Base-by-base conservation (phyloP, 2,113 vertebrate genomes). In the Thomomys bottae region DNA sequence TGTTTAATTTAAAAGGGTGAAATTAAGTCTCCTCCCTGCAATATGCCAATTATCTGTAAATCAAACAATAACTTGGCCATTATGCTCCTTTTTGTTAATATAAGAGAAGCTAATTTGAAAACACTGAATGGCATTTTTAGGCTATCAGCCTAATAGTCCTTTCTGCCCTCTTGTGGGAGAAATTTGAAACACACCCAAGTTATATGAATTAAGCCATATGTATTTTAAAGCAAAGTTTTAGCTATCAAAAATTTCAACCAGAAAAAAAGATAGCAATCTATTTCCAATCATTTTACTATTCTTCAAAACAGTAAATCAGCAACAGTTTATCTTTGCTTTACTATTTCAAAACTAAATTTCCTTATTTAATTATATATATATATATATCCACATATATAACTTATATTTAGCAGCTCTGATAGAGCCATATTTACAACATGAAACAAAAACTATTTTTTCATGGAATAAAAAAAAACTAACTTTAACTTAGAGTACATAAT, bases 31-130 rank as follows among this genome's bases (percentile, higher is more conserved):
- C 98, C 98, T 98, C 97, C 97, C 97, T 97, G 97, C 98, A 97
- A 98, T 98, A 98, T 98, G 98, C 98, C 98, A 99, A 98, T 98
- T 99, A 98, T 98, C 98, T 98, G 97, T 97, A 98, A 98, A 99
- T 99, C 98, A 99, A 99, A 99, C 98, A 99, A 98, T 98, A 98
- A 98, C 98, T 98, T 98, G 97, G 98, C 98, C 98, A 98, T 99
- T 99, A 99, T 98, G 98, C 96, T 97, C 97, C 97, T 98, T 98
- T 98, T 98, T 98, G 98, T 98, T 98, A 98, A 98, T 98, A 98
- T 98, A 98, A 96, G 97, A 98, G 97, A 97, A 98, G 97, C 97
- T 98, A 98, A 98, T 98, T 98, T 98, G 98, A 98, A 98, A 98
- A 98, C 95, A 97, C 93, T 93, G 97, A 97, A 93, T 84, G 2